Base-by-base conservation (phyloP, 1,140 invertebrate species). In the Saccostrea echinata region DNA sequence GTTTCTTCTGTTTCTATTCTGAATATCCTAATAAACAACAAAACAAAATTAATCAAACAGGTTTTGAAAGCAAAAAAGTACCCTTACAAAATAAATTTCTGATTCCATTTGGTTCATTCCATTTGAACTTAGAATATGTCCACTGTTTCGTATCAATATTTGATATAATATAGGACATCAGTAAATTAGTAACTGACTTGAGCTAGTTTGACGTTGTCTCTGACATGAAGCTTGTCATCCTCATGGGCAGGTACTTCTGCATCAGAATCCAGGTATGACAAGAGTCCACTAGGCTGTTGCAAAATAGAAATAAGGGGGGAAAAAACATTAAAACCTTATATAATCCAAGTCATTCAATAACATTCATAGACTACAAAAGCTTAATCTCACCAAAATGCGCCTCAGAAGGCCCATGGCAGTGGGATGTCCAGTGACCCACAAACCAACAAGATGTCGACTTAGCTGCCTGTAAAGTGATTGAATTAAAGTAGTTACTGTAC, bases 341-440 rank as follows among this genome's bases (percentile, higher is more conserved):
- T 71, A 13, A 30, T 76, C 68, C 13, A 27, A 3, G 4, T 16
- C 4, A 30, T 30, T 27, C 13, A 35, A 30, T 27, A 30, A 11
- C 11, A 27, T 13, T 71, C 27, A 71, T 13, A 24, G n/a, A 71
- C 16, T 76, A 30, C 12, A 13, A 76, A 33, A 76, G 16, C 2
- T 27, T 18, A 52, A 16, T 93, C 95, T 95, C 95, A 98, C 98
- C 96, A 99, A 96, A 86, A 99, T 98, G 93, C 98, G 95, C 91
- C 97, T 96, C 8, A 99, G 96, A 21, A 99, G 95, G 51, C 97
- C 97, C 96, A 98, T 97, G 0, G 98, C 98, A 30, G 97, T 97
- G 27, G 97, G 97, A 96, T 99, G 98, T 82, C 98, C 98, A 18
- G 98, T 98, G 0, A 99, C 96, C 99, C 99, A 99, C n/a, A 99